Evolutionary conservation across 2,888 invertebrate species (phyloP), one percentile per base, ranked within the genome.

Genomic region (Andrena marginata): DNA sequence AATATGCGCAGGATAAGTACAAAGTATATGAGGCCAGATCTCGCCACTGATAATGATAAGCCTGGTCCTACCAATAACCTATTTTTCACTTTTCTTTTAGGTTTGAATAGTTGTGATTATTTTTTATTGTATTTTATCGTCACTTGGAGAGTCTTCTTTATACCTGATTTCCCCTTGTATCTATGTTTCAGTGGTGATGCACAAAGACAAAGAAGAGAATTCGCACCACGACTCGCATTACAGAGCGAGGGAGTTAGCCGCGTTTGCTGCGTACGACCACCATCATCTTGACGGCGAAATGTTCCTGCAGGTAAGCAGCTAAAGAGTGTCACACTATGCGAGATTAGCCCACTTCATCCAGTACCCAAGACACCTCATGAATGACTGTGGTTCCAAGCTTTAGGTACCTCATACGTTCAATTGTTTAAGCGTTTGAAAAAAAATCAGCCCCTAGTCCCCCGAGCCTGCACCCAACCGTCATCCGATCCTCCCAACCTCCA

Each of bases 231-330:
- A 95, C 87, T 92, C 94, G 70, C 95, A 95, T 87, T 95, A 95
- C 94, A 95, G 97, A 89, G 95, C 96, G 88, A 95, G 97, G 92
- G 97, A 97, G 92, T 96, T 98, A 94, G 97, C 97, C 51, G 97
- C 97, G 81, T 96, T 98, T 93, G 96, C 97, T 69, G 97, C 97
- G 80, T 98, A 97, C 95, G 98, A 98, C 94, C 98, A 98, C 94
- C 97, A 97, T 90, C 97, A 98, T 94, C 96, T 98, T 89, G 98
- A 98, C 94, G 98, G 98, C 89, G 98, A 98, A 95, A 97, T 98
- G 97, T 98, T 98, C 95, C 96, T 98, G 92, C 98, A 98, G 97
- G 98, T 98, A 95, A 95, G 93, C 90, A 33, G 60, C 31, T 26
- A 56, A 13, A 16, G 56, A 20, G 10, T 10, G 23, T 23, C 56